Evolutionary conservation across 2,113 vertebrate genomes (phyloP), one percentile per base, ranked within the genome.

Genomic region (Zosterops pallidus): DNA sequence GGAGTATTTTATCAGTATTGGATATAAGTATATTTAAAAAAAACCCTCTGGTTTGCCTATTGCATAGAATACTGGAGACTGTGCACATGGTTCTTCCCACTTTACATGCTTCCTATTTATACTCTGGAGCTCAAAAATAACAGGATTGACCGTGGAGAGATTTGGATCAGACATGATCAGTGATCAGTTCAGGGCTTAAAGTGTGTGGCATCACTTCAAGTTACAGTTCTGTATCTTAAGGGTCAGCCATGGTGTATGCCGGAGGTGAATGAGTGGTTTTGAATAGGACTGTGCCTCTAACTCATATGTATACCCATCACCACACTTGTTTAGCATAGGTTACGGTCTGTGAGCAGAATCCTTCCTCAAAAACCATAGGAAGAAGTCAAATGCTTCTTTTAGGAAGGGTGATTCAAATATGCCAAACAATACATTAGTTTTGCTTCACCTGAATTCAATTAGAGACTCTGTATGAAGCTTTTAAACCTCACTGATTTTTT

Each of bases 391-490:
- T 62, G 4, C 26, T 74, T 85, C 31, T 89, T 91, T 84, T 63
- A 79, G 23, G 52, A 28, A 70, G 47, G 49, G 8, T 86, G 13
- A 85, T 76, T 90, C 84, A 69, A 53, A 37, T 84, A 91, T 83
- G 68, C 52, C 71, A 90, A 95, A 71, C 37, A 82, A 41, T 71
- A 63, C 82, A 78, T 92, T 94, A 90, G 60, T 77, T 91, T 86
- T 92, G 84, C 86, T 95, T 95, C 75, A 86, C 52, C 68, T 96
- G 70, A 86, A 90, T 94, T 94, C 91, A 88, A 22, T 94, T 96
- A 95, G 59, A 82, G 20, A 29, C 60, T 68, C 92, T 63, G 42
- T 94, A 87, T 84, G 94, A 93, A 77, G n/a, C 49, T 90, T 93
- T 94, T 65, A 89, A 85, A 70, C 74, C 13, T 62, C 80, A 78